Conservation (phyloP, 2,888 invertebrate species). For the Rhamnusium bicolor region DNA sequence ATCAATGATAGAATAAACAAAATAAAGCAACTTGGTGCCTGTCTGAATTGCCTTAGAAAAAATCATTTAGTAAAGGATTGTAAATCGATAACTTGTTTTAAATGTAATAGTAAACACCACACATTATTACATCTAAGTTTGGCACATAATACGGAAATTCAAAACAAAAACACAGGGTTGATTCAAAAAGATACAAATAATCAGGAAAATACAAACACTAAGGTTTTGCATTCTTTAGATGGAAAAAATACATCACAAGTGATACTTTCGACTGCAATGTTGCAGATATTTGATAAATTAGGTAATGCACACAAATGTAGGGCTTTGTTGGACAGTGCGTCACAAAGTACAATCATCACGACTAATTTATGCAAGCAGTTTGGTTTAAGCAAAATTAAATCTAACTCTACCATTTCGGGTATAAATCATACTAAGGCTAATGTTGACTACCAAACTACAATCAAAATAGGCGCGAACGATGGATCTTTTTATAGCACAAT, state of each 20-base stretch:
- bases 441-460: neutral
- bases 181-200: neutral
- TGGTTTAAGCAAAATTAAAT: neutral
- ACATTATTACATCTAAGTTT: neutral
- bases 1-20: neutral
- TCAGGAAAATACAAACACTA: neutral
- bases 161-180: neutral
- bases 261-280: neutral
- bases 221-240: neutral
- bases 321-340: neutral
- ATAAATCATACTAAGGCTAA: neutral
- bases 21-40: neutral
- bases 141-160: neutral
- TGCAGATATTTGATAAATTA: neutral
- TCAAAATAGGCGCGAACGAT: neutral
- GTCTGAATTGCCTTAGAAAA: neutral
- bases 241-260: neutral
- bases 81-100: neutral
- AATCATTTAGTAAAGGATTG: neutral
- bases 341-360: neutral
- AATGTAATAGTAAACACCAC: neutral
- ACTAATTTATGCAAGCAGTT: neutral
- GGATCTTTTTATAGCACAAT: neutral
- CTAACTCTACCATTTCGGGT: neutral
- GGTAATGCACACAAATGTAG: constrained; percentile 5